Evolutionary conservation across 2,888 invertebrate genomes (phyloP), one percentile per base, ranked within the genome.

Genomic region (Epistrophe grossulariae): DNA sequence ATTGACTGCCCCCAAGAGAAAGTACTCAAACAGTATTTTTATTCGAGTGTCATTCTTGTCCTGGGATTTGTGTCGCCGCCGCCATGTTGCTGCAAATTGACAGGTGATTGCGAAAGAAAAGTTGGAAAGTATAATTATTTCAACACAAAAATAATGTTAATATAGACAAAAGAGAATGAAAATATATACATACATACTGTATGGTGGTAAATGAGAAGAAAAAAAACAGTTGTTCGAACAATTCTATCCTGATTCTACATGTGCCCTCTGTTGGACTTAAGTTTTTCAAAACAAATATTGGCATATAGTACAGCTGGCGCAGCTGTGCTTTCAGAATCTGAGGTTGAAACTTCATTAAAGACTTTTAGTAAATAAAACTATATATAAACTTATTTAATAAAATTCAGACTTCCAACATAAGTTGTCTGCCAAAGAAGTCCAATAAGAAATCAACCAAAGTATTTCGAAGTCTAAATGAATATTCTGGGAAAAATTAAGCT

Each of bases 1-100:
- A 24, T 24, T 3, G 24, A 19, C 38, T 60, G 60, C 60, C 60
- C 60, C 60, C 60, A 13, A 60, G 60, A 60, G 60, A 60, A 60
- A 60, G 60, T 60, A 15, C 40, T 60, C 24, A 60, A 60, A 60
- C 19, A 60, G 38, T 11, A 17, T 60, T 60, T 60, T 40, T 19
- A 60, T 60, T 60, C 19, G 4, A 24, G 24, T 40, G 60, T 60
- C 60, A 60, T 7, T 11, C 3, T 24, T 60, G 60, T 60, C 19
- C 11, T 35, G 10, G 19, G 24, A 60, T 62, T 64, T 45, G 43
- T 76, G 64, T 57, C 19, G 35, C 24, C 24, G 24, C 24, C 24
- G 24, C n/a, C 35, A 40, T 60, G 60, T 60, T 60, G 60, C 38
- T 40, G 13, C 19, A 40, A 40, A 60, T 60, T 60, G 60, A 40